Evolutionary conservation across 2,888 invertebrate genomes (phyloP), one percentile per base, ranked within the genome.

Genomic region (Chrysotoxum bicinctum): DNA sequence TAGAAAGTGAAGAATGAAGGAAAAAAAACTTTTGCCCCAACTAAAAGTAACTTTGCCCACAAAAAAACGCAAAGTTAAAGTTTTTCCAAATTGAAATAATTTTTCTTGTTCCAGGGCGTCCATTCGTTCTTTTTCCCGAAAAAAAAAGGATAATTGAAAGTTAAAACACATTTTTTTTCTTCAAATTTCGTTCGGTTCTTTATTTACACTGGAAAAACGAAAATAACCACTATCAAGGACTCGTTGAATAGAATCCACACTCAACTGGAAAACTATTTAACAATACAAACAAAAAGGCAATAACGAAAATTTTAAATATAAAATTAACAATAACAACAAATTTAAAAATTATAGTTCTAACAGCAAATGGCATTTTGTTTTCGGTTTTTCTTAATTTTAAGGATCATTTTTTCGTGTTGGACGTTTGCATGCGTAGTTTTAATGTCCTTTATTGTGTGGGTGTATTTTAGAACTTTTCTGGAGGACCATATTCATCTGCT

Each of bases 401-500:
- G 26, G 26, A 37, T 35, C 3, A 58, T 35, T 21, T 58, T 60
- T 70, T 26, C 26, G 26, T 43, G 12, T 16, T 32, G 16, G 23
- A 50, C 7, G 2, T 48, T 32, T 35, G 50, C 50, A 66, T 66
- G 50, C 48, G 66, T 66, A 66, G 45, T 64, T 66, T 50, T 48
- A 50, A 40, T 66, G 30, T 45, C 12, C 10, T 58, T 1, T 23
- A 14, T 12, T 8, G 8, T 26, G 23, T 0, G 10, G 9, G 8
- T 56, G 12, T 12, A 5, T 19, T 58, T 87, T 90, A 91, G 87
- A 91, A 91, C 83, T 90, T 90, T 82, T 91, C 90, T 14, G 89
- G 91, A 76, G 88, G 91, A 77, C 89, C 90, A 72, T 90, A 90
- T 75, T 90, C 88, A n/a, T 81, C 85, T 3, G 88, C 80, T 26